A percentile compares a stretch with the other conserved stretches of the same genome.
Evolutionary conservation across 1,140 invertebrate genomes (phyloP).

Genomic region (Chironomus tepperi): DNA sequence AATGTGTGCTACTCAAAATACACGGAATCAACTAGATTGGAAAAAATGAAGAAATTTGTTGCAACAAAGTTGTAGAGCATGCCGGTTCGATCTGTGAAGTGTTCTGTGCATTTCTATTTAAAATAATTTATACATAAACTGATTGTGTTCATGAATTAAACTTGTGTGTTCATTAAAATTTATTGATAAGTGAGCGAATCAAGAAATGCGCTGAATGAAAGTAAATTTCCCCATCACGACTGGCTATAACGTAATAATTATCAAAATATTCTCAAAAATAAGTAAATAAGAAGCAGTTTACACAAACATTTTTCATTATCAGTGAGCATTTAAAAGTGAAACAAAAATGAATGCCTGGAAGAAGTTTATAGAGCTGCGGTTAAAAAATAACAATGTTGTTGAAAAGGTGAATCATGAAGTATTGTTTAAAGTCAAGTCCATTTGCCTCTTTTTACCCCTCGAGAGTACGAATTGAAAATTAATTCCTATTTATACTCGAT

Average conservation of each 20-base stretch:
- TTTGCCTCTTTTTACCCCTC: background rate
- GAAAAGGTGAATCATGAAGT: slow-evolving; percentile 14
- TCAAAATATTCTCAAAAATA: background rate
- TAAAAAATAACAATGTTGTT: background rate
- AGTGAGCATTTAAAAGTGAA: background rate
- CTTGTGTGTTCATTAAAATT: background rate
- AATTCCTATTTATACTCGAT: too few relatives aligned
- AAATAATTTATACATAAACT: background rate
- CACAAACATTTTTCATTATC: background rate
- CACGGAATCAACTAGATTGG: background rate
- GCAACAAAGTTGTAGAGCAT: background rate
- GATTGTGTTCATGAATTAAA: background rate
- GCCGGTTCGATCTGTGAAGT: too few relatives aligned
- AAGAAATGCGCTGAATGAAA: background rate
- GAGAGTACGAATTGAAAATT: background rate
- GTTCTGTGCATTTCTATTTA: too few relatives aligned
- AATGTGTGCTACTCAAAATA: too few relatives aligned
- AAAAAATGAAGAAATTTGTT: background rate
- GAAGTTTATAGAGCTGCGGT: background rate
- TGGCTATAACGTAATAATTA: background rate
- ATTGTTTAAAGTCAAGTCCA: background rate
- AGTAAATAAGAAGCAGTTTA: background rate
- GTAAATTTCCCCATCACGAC: background rate
- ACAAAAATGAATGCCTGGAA: background rate
- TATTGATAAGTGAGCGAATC: background rate